phyloP scores from a whole-genome alignment of 2,888 invertebrate species.

The Plutella xylostella region DNA sequence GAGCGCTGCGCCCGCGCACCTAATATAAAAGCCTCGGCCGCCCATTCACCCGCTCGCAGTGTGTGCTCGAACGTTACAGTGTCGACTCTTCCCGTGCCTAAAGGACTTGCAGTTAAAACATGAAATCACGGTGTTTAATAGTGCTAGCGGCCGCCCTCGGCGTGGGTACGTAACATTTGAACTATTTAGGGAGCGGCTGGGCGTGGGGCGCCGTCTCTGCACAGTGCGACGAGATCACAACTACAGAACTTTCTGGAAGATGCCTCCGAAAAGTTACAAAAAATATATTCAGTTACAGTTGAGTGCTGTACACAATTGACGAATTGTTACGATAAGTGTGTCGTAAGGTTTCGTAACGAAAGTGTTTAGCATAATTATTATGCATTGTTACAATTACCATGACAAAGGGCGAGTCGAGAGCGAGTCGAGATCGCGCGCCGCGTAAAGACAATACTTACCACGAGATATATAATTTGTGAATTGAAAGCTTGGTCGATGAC shows the following conservation, averaged over 20 bases:
- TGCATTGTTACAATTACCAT: no score
- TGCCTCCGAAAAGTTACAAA: no score
- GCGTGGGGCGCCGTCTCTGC: slow-evolving; percentile 15
- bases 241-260: neutral
- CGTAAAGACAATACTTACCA: slow-evolving; percentile 9
- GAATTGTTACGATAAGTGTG: no score
- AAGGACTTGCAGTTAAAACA: slow-evolving; percentile 62
- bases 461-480: slow-evolving; percentile 20
- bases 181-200: slow-evolving; percentile 52
- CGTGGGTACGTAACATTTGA: slow-evolving; percentile 74
- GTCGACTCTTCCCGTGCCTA: slow-evolving; percentile 51
- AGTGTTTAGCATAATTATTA: no score
- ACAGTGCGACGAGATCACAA: neutral
- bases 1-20: slow-evolving; percentile 49
- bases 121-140: slow-evolving; percentile 69
- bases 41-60: slow-evolving; percentile 70
- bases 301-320: no score
- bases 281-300: no score
- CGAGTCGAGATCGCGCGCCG: no score
- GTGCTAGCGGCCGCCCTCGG: slow-evolving; percentile 75
- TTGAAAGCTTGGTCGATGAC: slow-evolving; percentile 19
- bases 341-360: no score
- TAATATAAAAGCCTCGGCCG: slow-evolving; percentile 63
- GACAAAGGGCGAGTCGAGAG: no score
- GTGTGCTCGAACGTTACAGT: slow-evolving; percentile 66